Percentiles rank a stretch among this genome's conserved stretches.
phyloP scores from a whole-genome alignment of 2,888 invertebrate genomes.

The Dryomyza anilis region DNA sequence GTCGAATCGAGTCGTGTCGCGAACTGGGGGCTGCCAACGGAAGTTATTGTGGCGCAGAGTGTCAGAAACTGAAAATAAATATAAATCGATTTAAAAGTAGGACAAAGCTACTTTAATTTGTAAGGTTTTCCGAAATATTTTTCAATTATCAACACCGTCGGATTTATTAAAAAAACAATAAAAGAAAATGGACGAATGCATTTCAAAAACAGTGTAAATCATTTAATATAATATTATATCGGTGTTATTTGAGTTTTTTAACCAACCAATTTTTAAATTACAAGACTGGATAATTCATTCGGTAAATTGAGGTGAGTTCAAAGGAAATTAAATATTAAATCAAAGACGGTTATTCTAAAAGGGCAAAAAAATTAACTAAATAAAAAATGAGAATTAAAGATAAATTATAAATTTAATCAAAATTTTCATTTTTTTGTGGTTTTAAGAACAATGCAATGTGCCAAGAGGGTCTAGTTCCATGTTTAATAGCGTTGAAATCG shows the following conservation, averaged over 20 bases:
- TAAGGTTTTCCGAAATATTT: too few relatives aligned
- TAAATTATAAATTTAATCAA: too few relatives aligned
- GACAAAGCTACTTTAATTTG: too few relatives aligned
- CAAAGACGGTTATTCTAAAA: neutral
- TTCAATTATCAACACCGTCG: too few relatives aligned
- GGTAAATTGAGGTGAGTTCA: neutral
- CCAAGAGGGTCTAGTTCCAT: too few relatives aligned
- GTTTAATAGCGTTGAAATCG: too few relatives aligned
- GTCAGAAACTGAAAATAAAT: too few relatives aligned
- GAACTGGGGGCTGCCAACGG: too few relatives aligned
- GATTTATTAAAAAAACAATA: neutral
- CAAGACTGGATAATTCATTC: conserved; percentile 17
- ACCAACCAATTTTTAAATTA: neutral
- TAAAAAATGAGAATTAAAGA: neutral
- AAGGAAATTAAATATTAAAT: neutral
- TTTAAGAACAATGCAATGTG: too few relatives aligned
- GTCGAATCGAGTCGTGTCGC: too few relatives aligned
- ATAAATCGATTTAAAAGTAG: too few relatives aligned
- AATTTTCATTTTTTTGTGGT: too few relatives aligned
- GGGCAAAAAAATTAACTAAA: neutral
- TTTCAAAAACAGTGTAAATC: neutral
- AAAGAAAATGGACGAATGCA: neutral
- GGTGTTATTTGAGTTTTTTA: neutral
- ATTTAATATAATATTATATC: neutral
- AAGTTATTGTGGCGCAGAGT: conserved; percentile 6